Percentiles rank a stretch among this genome's conserved stretches.
phyloP scores from a whole-genome alignment of 2,113 vertebrate species.

The Hemiscyllium ocellatum region DNA sequence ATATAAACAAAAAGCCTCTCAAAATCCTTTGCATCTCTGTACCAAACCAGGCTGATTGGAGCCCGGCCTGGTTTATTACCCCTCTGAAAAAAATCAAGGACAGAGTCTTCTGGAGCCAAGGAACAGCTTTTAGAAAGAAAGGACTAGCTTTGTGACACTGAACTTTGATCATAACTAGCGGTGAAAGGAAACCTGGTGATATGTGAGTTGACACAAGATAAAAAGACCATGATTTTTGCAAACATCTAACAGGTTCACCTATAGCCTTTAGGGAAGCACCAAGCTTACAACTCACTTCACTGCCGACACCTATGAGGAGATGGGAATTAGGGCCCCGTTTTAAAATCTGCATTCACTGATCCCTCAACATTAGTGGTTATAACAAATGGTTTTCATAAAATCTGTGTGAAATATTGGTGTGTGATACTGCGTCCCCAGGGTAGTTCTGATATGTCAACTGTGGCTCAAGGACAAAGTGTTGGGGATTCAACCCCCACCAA shows the following conservation, averaged over 20 bases:
- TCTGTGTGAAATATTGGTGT: neutral
- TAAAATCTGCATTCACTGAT: neutral
- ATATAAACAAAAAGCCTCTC: too few relatives aligned
- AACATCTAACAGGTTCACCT: neutral
- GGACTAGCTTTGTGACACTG: neutral
- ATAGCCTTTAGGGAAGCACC: neutral
- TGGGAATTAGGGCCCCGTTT: neutral
- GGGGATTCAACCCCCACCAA: neutral
- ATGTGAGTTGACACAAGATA: neutral
- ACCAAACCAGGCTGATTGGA: too few relatives aligned
- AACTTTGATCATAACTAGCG: neutral
- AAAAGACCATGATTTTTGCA: neutral
- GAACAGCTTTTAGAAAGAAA: too few relatives aligned
- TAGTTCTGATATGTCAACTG: neutral
- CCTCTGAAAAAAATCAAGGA: too few relatives aligned
- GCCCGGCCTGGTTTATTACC: too few relatives aligned
- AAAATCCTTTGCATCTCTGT: too few relatives aligned
- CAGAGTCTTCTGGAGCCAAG: too few relatives aligned
- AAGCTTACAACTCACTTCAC: neutral
- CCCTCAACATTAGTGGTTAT: neutral
- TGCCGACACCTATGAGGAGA: neutral
- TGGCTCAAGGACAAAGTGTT: neutral
- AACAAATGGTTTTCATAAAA: neutral
- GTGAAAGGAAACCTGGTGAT: neutral
- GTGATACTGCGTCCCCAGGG: neutral